These are phyloP conservation scores for Tipula unca DNA, from an alignment of 2,888 invertebrate genomes.

Conservation along the genomic window DNA sequence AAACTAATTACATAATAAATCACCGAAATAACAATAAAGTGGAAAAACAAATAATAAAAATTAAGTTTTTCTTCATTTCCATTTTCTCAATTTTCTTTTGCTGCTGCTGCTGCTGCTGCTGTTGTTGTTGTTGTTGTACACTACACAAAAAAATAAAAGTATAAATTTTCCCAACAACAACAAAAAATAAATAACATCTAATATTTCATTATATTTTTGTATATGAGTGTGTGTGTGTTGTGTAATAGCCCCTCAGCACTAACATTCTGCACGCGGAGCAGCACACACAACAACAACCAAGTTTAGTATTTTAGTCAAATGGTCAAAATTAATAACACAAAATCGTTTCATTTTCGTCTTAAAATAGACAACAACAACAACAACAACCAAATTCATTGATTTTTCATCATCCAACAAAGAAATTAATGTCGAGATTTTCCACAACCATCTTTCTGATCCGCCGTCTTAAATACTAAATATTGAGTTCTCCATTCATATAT, in stretches of 20 bases:
- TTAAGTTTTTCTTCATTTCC: not conserved
- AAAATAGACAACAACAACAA: too few relatives aligned
- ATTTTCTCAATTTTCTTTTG: not conserved
- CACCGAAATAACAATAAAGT: slow-evolving; percentile 14
- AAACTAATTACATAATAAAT: slow-evolving; percentile 14
- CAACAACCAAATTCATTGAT: not conserved
- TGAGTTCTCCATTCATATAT: too few relatives aligned
- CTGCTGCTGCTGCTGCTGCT: not conserved
- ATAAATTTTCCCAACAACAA: not conserved
- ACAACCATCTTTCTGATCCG: not conserved
- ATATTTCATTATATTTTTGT: not conserved
- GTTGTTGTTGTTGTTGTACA: not conserved
- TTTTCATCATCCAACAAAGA: not conserved
- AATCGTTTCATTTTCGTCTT: not conserved
- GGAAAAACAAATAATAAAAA: slow-evolving; percentile 14
- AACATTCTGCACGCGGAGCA: not conserved
- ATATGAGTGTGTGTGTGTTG: not conserved
- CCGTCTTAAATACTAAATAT: not conserved
- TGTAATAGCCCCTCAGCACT: not conserved
- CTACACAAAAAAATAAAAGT: not conserved
- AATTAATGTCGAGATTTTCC: not conserved
- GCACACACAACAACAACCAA: not conserved
- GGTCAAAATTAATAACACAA: not conserved
- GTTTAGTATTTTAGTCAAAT: not conserved
- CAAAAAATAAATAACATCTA: not conserved